Percentiles rank a stretch among this genome's conserved stretches.
These are phyloP conservation scores for Drosophila diplacantha DNA, from an alignment of 2,888 invertebrate species.

Conservation along the genomic window DNA sequence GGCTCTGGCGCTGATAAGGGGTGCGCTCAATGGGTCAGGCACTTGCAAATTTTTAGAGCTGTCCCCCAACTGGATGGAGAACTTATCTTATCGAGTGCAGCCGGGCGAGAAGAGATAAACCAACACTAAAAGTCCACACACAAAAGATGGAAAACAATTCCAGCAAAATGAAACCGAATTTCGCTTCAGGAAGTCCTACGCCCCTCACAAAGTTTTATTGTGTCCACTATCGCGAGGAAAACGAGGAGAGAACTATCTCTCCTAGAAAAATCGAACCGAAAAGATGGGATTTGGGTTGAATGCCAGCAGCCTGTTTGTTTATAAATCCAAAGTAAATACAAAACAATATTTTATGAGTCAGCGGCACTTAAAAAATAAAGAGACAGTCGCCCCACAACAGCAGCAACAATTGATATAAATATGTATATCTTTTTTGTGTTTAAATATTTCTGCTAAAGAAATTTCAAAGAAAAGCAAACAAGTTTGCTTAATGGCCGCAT, in stretches of 20 bases:
- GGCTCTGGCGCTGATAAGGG: conserved; percentile 46
- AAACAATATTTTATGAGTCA: conserved; percentile 21
- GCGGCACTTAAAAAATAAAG: conserved; percentile 27
- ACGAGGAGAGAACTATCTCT: not conserved
- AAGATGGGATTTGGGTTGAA: conserved; percentile 6
- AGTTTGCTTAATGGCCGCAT: conserved; percentile 66
- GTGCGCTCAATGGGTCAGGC: conserved; percentile 50
- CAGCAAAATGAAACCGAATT: conserved; percentile 14
- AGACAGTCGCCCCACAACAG: conserved; percentile 11
- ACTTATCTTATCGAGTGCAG: conserved; percentile 32
- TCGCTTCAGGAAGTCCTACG: conserved; percentile 27
- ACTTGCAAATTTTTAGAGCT: conserved; percentile 45
- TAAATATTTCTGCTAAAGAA: conserved; percentile 46
- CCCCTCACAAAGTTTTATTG: conserved; percentile 15
- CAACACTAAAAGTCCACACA: conserved; percentile 10
- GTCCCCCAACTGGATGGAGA: conserved; percentile 14
- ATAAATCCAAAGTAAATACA: conserved; percentile 9
- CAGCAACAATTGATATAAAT: conserved; percentile 11
- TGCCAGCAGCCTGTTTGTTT: not conserved
- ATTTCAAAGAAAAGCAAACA: conserved; percentile 66
- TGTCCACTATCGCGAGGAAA: not conserved
- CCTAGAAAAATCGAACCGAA: conserved; percentile 6
- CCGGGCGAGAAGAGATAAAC: conserved; percentile 26
- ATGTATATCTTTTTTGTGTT: conserved; percentile 25
- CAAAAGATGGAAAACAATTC: conserved; percentile 26